Evolutionary conservation across 2,888 invertebrate species (phyloP).

Genomic region (Eubasilissa splendida): DNA sequence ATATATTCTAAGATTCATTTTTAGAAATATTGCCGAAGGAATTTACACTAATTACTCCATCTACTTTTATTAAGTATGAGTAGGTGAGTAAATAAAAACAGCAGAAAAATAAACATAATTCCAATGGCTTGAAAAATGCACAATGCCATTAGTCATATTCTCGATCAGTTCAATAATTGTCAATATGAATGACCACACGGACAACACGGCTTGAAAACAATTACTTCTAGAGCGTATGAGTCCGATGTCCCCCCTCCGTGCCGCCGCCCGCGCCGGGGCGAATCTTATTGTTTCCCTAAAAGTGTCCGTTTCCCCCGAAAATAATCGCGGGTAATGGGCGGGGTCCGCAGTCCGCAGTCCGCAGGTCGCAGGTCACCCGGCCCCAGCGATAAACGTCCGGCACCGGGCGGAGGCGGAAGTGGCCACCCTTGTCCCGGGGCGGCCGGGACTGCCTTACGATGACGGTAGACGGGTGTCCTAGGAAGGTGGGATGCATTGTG

Average conservation of each 20-base stretch:
- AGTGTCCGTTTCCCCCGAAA: conserved; percentile 50
- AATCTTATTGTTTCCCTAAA: conserved; percentile 52
- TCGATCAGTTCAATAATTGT: no score
- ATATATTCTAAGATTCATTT: no score
- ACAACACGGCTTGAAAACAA: conserved; percentile 30
- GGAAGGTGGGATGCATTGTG: conserved; percentile 15
- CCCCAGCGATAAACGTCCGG: conserved; percentile 56
- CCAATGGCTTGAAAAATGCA: no score
- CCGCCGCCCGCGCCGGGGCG: not conserved
- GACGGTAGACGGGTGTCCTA: conserved; percentile 37
- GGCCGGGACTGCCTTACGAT: not conserved
- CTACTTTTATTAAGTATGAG: no score
- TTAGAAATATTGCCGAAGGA: no score
- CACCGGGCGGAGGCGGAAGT: conserved; percentile 11
- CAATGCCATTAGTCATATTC: no score
- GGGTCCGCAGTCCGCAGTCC: conserved; percentile 39
- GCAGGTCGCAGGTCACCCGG: conserved; percentile 46
- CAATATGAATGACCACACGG: not conserved
- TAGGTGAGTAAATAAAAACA: no score
- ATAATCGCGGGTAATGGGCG: conserved; percentile 55
- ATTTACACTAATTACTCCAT: no score
- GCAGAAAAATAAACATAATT: no score
- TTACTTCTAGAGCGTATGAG: conserved; percentile 39
- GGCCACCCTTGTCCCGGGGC: not conserved
- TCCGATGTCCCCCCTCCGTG: conserved; percentile 16